Percentiles rank a stretch among this genome's conserved stretches.
phyloP scores from a whole-genome alignment of 2,888 invertebrate species.

The Eupithecia centaureata region DNA sequence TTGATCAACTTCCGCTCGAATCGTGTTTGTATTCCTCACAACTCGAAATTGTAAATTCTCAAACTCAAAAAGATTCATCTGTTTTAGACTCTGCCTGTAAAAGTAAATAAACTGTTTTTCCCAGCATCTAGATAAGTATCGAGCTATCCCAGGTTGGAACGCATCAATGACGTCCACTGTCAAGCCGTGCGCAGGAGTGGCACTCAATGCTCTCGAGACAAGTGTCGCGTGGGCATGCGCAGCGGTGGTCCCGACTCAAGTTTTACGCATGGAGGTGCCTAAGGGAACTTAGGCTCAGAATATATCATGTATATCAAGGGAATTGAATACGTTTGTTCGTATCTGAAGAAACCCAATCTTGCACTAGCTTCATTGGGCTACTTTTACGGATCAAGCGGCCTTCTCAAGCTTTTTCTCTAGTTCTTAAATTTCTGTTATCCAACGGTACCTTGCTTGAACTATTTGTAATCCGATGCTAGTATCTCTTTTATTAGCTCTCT shows the following conservation, averaged over 20 bases:
- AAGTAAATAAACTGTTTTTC: constrained; percentile 6
- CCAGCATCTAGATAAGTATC: constrained; percentile 11
- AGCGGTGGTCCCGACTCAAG: constrained; percentile 49
- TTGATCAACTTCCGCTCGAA: constrained; percentile 1
- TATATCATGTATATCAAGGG: background rate
- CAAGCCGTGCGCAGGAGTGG: constrained; percentile 6
- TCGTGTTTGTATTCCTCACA: background rate
- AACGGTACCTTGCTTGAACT: background rate
- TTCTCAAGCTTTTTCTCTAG: background rate
- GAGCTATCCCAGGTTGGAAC: constrained; percentile 6
- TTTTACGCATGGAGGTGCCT: background rate
- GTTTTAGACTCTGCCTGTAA: background rate
- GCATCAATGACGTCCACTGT: constrained; percentile 16
- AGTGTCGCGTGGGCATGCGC: constrained; percentile 54
- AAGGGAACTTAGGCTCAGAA: background rate
- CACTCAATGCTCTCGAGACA: constrained; percentile 42
- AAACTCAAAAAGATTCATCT: background rate
- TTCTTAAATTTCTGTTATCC: background rate
- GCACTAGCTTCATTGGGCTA: background rate
- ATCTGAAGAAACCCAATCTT: background rate
- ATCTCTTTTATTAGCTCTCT: constrained; percentile 35
- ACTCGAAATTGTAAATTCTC: background rate
- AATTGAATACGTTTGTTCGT: background rate
- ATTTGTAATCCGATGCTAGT: constrained; percentile 15
- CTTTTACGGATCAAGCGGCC: background rate